These are phyloP conservation scores for Onthophagus sagittarius DNA, from an alignment of 2,888 invertebrate species.

Conservation along the genomic window DNA sequence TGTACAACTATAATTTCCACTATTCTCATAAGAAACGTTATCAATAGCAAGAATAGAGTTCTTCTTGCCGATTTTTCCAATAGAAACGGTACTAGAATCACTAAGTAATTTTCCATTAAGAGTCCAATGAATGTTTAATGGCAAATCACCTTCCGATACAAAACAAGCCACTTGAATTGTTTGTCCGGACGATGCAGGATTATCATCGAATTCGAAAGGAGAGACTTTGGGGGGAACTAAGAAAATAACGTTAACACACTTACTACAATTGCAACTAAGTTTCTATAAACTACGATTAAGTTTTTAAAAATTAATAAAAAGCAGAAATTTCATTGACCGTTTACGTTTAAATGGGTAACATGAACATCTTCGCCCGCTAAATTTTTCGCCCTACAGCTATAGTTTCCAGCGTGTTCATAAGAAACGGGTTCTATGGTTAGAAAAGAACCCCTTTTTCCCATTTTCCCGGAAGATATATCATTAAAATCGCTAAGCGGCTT, in stretches of 20 bases:
- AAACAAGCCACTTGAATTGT: conserved; percentile 62
- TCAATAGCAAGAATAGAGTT: conserved; percentile 57
- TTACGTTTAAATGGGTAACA: conserved; percentile 65
- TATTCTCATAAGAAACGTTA: conserved; percentile 56
- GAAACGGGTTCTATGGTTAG: conserved; percentile 60
- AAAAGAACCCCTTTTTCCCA: conserved; percentile 60
- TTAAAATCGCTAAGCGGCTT: conserved; percentile 54
- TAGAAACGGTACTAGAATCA: conserved; percentile 37
- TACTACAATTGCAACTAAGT: background rate
- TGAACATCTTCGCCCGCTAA: conserved; percentile 65
- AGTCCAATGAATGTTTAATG: conserved; percentile 59
- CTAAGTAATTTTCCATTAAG: conserved; percentile 51
- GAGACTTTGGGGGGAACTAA: conserved; percentile 63
- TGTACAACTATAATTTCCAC: conserved; percentile 63
- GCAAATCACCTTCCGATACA: conserved; percentile 63
- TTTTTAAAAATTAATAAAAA: background rate
- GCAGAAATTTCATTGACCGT: conserved; percentile 51
- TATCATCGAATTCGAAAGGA: conserved; percentile 63
- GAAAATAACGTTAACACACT: background rate
- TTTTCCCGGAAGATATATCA: conserved; percentile 55
- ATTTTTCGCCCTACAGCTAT: conserved; percentile 66
- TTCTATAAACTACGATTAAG: background rate
- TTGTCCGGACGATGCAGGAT: conserved; percentile 59
- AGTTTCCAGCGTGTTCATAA: conserved; percentile 66
- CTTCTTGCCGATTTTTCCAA: conserved; percentile 50